Evolutionary conservation across 1,140 invertebrate genomes (phyloP).

Genomic region (Drosophila hydei): DNA sequence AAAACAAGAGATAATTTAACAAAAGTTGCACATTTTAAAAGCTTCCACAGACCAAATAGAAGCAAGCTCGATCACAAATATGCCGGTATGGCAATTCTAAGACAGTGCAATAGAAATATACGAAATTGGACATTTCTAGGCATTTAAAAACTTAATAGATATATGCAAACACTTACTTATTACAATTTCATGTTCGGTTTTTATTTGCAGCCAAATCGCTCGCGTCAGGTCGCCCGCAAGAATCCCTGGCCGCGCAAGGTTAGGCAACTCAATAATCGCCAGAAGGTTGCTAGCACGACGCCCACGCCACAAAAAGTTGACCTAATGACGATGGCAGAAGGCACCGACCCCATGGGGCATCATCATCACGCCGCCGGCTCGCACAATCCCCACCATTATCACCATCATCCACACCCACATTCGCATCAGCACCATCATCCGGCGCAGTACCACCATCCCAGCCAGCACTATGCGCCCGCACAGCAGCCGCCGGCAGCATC

Average conservation of each 20-base stretch:
- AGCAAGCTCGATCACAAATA: not conserved
- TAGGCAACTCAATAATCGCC: constrained; percentile 9
- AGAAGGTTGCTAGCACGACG: constrained; percentile 33
- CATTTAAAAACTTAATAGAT: not conserved
- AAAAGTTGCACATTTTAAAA: not conserved
- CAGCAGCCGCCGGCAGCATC: constrained; percentile 46
- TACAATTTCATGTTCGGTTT: not conserved
- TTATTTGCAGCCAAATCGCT: constrained; percentile 35
- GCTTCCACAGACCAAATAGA: not conserved
- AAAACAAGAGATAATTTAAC: not conserved
- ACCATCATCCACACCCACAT: constrained; percentile 62
- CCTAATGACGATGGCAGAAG: constrained; percentile 84
- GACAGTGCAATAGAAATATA: not conserved
- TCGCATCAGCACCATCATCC: constrained; percentile 60
- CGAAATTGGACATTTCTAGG: not conserved
- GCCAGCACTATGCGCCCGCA: constrained; percentile 54
- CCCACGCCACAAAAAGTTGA: constrained; percentile 71
- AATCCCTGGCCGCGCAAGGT: constrained; percentile 53
- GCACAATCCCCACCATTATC: constrained; percentile 69
- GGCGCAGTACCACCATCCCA: constrained; percentile 53
- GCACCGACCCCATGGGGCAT: constrained; percentile 84
- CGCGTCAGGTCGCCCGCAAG: constrained; percentile 46
- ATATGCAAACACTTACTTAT: too few relatives aligned
- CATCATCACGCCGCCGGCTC: constrained; percentile 75
- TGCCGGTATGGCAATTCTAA: constrained; percentile 3